These are phyloP conservation scores for Pterocles burchelli DNA, from an alignment of 2,113 vertebrate genomes.

Conservation along the genomic window DNA sequence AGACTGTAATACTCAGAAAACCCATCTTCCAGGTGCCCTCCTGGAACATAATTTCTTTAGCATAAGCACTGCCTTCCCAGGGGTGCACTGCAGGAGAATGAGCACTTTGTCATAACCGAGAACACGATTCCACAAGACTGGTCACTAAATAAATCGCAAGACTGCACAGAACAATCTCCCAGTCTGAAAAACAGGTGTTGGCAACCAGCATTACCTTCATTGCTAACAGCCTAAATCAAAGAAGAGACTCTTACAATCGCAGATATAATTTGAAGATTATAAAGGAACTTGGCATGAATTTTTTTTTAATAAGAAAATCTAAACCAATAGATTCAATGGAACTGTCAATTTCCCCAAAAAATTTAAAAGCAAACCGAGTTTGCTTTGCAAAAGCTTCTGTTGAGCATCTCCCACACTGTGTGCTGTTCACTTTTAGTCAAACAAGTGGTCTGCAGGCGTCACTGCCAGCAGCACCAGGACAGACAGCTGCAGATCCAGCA, in stretches of 20 bases:
- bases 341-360: not conserved
- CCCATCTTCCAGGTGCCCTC: not conserved
- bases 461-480: fast-evolving
- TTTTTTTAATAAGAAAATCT: not conserved
- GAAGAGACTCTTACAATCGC: not conserved
- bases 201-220: not conserved
- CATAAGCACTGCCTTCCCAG: not conserved
- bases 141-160: not conserved
- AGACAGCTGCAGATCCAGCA: fast-evolving
- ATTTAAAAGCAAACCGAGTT: not conserved
- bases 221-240: not conserved
- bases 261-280: not conserved
- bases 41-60: not conserved
- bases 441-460: not conserved
- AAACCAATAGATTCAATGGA: not conserved
- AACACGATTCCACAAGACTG: not conserved
- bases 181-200: not conserved
- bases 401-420: fast-evolving
- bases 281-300: not conserved
- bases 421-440: not conserved
- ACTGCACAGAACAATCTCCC: not conserved
- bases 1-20: not conserved
- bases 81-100: not conserved
- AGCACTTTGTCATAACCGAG: not conserved
- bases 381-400: not conserved